Evolutionary conservation across 2,113 vertebrate genomes (phyloP), one percentile per base, ranked within the genome.

Genomic region (Hippocampus comes): DNA sequence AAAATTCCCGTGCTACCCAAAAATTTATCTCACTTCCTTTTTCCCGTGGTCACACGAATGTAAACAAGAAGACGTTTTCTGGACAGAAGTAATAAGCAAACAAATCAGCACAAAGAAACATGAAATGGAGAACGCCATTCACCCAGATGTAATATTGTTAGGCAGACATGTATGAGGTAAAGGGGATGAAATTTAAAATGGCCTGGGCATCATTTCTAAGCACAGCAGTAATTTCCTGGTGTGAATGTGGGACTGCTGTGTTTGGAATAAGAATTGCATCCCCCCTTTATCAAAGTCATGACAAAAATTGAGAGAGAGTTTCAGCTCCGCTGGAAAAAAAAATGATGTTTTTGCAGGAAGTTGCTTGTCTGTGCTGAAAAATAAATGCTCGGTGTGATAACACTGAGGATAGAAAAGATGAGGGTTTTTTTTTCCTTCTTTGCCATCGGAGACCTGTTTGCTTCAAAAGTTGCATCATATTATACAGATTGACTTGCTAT

Each of bases 281-380:
- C 49, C 49, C 20, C 23, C 70, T 63, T 20, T 25, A 23, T 49
- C 67, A 71, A 57, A 59, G 41, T 57, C 67, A 74, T 17, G 8
- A 71, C 10, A 42, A 11, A 57, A 68, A 76, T 65, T 25, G 23
- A 17, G 48, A 5, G 48, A 17, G 48, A 5, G 48, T 5, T 49
- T 17, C 5, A 17, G 48, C 48, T 17, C 48, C 1, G 18, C 51
- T 25, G 38, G 30, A 34, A 38, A 38, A 34, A 63, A 15, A 68
- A 41, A 23, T 42, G 17, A 41, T 74, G 43, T 79, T 76, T 76
- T 71, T 70, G 49, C 60, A 55, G 56, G 56, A 72, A 74, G 63
- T 64, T 71, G 63, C 38, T 21, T 49, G 43, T 71, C 18, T 70
- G 53, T 57, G 55, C 9, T 20, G 70, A 51, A 63, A 68, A 42